These are phyloP conservation scores for Gambusia yucatana DNA, from an alignment of 2,797 vertebrate genomes.

Conservation along the genomic window DNA sequence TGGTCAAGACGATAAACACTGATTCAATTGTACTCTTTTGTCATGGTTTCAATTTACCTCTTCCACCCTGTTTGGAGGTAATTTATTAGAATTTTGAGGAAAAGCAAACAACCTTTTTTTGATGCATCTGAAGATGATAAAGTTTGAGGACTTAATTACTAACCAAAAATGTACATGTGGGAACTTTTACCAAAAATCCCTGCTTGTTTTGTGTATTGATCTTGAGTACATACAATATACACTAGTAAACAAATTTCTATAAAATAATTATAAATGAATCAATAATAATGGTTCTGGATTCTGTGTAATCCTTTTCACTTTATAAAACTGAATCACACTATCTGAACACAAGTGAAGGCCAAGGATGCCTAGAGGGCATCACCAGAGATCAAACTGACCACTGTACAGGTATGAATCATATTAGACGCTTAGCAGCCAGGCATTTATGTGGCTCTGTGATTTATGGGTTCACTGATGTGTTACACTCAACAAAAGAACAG, in stretches of 20 bases:
- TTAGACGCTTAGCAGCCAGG: slow-evolving; percentile 31
- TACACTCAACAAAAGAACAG: slow-evolving; percentile 1
- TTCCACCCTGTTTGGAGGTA: slow-evolving; percentile 16
- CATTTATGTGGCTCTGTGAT: slow-evolving; percentile 38
- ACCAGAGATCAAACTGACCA: slow-evolving; percentile 31
- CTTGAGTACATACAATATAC: background rate
- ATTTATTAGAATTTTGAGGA: slow-evolving; percentile 33
- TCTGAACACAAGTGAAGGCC: slow-evolving; percentile 15
- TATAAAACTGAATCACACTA: slow-evolving; percentile 3
- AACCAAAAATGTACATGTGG: slow-evolving; percentile 8
- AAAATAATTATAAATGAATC: slow-evolving; percentile 3
- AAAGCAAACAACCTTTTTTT: background rate
- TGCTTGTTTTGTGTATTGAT: background rate
- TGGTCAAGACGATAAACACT: slow-evolving; percentile 2
- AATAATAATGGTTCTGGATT: slow-evolving; percentile 4
- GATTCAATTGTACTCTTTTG: slow-evolving; percentile 34
- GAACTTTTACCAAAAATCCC: background rate
- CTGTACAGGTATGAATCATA: slow-evolving; percentile 41
- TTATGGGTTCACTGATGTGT: slow-evolving; percentile 35
- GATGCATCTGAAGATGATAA: slow-evolving; percentile 3
- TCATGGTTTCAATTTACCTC: slow-evolving; percentile 16
- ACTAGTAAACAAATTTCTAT: background rate
- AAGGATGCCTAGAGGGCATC: slow-evolving; percentile 24
- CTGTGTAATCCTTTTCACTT: slow-evolving; percentile 12
- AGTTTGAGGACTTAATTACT: slow-evolving; percentile 22